Base-by-base conservation (phyloP, 2,888 invertebrate genomes). In the Stramonita haemastoma region DNA sequence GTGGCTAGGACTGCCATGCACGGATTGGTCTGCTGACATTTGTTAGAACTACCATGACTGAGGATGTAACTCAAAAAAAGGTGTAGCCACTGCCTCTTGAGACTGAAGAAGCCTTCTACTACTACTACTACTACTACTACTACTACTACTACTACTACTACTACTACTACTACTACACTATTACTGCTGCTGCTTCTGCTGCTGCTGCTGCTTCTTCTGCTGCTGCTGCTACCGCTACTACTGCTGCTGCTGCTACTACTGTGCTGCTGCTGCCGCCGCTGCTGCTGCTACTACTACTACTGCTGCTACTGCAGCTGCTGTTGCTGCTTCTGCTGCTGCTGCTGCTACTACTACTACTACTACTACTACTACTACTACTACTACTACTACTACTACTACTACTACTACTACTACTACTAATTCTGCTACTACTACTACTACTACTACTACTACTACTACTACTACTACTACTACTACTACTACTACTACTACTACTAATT, bases 221-320 rank as follows among this genome's bases (percentile, higher is more conserved):
- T 86, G 5, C 86, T 86, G 5, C 86, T 86, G 4, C 86, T 56
- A n/a, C 86, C 5, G 5, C 86, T 86, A n/a, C 86, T 86, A 5
- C 86, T 86, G 19, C 86, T 86, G 19, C 86, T 83, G 22, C 83
- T 83, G 26, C 83, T 86, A 11, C 86, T 86, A n/a, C 86, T 86
- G 26, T 86, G 17, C 86, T 86, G 19, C 86, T 86, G 2, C 86
- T 86, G 4, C 86, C 46, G 5, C n/a, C 13, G 5, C 83, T 83
- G 6, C 83, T 34, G 6, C 83, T 83, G n/a, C 83, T 83, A 5
- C 15, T 34, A 6, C 83, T 83, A 22, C 8, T 46, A 46, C 46
- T 13, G 15, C 22, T 29, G 34, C 29, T 83, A 11, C 8, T 83
- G 34, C 29, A 8, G 15, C 29, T 83, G 34, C 29, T 83, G 32